Conservation (phyloP, 2,888 invertebrate species). For the Heliconius cydno region DNA sequence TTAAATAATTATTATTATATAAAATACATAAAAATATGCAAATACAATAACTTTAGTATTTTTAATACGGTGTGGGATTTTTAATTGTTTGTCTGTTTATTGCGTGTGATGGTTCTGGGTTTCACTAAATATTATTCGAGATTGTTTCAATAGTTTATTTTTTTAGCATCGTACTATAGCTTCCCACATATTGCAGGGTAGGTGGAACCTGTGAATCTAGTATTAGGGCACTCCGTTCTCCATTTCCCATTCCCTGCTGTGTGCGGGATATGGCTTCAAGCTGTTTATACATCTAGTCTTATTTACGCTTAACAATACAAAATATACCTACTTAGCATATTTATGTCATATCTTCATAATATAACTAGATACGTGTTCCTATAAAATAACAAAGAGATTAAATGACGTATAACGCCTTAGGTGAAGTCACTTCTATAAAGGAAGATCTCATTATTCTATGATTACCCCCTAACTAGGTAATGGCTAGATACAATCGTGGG, state of each 20-base stretch:
- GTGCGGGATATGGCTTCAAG: neutral
- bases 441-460: slow-evolving; percentile 22
- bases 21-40: neutral
- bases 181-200: neutral
- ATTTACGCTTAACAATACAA: neutral
- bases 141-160: neutral
- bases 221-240: neutral
- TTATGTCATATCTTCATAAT: neutral
- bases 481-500: slow-evolving; percentile 7
- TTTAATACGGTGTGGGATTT: neutral
- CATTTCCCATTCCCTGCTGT: neutral
- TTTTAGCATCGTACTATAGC: no score
- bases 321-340: neutral
- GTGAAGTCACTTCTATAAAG: slow-evolving; percentile 21
- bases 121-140: neutral
- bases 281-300: neutral
- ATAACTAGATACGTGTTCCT: neutral
- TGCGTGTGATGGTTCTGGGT: neutral
- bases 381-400: slow-evolving; percentile 2
- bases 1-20: neutral
- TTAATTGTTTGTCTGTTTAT: neutral
- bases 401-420: neutral
- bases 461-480: neutral
- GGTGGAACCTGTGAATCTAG: neutral
- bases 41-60: neutral